Evolutionary conservation across 2,888 invertebrate genomes (phyloP), one percentile per base, ranked within the genome.

Genomic region (Macrophya annulata): DNA sequence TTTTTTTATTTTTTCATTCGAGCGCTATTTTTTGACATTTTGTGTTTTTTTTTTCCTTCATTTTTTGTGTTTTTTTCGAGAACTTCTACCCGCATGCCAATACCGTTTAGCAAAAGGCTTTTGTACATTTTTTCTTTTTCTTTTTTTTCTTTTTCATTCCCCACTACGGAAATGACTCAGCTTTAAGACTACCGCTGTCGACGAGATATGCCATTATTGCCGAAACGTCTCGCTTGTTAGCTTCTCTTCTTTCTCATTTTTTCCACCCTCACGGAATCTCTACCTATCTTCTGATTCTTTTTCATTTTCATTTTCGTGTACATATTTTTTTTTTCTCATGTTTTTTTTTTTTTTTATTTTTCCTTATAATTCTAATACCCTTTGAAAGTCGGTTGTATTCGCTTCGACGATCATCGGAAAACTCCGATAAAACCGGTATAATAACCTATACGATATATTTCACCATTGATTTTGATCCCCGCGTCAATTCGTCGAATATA

Each of bases 111-210:
- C 62, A 51, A 40, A 15, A 62, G 81, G 62, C 81, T 62, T 62
- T 81, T 81, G 81, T 81, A 43, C 59, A 43, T 62, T 43, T 43
- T 21, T 17, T n/a, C n/a, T n/a, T 8, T n/a, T n/a, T 72, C 9
- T 72, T 21, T 17, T 15, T n/a, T 76, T 12, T 74, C 17, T 25
- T 17, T 25, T 4, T 37, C 15, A 17, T 48, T 62, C 51, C n/a
- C n/a, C 62, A 21, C 59, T 45, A 21, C 59, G 81, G 81, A 81
- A 81, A 81, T 81, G 81, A 81, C 62, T 62, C 81, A 81, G 62
- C 81, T 62, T 81, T 72, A 72, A 43, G 43, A 72, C 40, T 43
- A 72, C 72, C 40, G 68, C 76, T 74, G 45, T 15, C 40, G 25
- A 31, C 31, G 72, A 74, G 72, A 74, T 74, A 74, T 45, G 72